These are phyloP conservation scores for Lasius platythorax DNA, from an alignment of 2,888 invertebrate genomes.

Conservation along the genomic window DNA sequence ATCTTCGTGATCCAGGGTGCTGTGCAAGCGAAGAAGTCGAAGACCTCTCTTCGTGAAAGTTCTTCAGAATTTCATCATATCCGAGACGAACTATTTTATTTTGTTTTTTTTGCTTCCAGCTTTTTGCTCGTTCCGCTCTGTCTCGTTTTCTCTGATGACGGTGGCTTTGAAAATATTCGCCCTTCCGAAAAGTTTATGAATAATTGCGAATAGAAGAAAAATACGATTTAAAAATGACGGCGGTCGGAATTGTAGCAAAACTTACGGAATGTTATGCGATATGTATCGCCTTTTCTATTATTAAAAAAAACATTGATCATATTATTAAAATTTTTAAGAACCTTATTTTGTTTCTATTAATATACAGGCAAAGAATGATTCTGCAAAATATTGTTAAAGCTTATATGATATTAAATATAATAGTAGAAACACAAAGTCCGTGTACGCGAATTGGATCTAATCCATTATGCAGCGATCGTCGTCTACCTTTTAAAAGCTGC, in stretches of 20 bases:
- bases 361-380: neutral
- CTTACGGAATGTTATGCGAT: constrained; percentile 9
- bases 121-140: constrained; percentile 42
- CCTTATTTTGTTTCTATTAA: neutral
- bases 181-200: constrained; percentile 1
- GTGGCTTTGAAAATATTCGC: constrained; percentile 34
- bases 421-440: constrained; percentile 23
- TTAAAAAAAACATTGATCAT: neutral
- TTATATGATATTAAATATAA: constrained; percentile 38
- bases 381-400: constrained; percentile 9
- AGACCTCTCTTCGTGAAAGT: constrained; percentile 45
- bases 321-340: neutral
- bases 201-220: constrained; percentile 21
- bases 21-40: constrained; percentile 45
- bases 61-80: constrained; percentile 49
- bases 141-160: constrained; percentile 20
- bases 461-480: constrained; percentile 82
- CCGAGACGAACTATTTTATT: constrained; percentile 33
- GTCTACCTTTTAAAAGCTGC: constrained; percentile 72
- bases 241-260: neutral
- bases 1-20: constrained; percentile 55
- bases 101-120: neutral
- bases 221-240: neutral
- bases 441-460: constrained; percentile 69
- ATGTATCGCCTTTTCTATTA: neutral